A percentile compares a stretch with the other conserved stretches of the same genome.
Evolutionary conservation across 2,797 vertebrate species (phyloP).

Genomic region (Myotis findleyi): DNA sequence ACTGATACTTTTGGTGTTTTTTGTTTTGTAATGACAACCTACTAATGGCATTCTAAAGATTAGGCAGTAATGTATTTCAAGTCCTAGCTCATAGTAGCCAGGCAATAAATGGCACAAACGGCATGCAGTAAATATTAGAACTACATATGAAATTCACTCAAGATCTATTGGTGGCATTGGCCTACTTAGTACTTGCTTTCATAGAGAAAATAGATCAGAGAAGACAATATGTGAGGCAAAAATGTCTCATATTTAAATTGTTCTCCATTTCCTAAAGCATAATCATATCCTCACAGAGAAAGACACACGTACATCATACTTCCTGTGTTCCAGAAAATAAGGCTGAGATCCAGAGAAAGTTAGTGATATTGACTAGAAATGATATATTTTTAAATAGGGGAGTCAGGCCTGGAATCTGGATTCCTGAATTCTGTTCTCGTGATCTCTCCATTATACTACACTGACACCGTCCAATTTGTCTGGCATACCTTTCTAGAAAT

Average conservation of each 20-base stretch:
- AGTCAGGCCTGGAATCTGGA: not conserved
- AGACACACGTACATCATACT: not conserved
- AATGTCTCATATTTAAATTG: not conserved
- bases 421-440: not conserved
- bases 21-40: not conserved
- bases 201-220: not conserved
- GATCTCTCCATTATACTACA: not conserved
- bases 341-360: constrained; percentile 5
- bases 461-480: not conserved
- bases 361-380: not conserved
- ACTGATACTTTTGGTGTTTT: not conserved
- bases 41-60: not conserved
- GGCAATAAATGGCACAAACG: not conserved
- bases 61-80: not conserved
- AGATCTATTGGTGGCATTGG: not conserved
- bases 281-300: not conserved
- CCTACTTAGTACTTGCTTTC: constrained; percentile 20
- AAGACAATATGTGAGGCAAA: not conserved
- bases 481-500: not conserved
- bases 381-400: not conserved
- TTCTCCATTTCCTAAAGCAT: constrained; percentile 31
- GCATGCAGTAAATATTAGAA: not conserved
- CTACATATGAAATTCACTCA: not conserved
- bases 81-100: not conserved
- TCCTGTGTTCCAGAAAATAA: not conserved